Percentiles rank a stretch among this genome's conserved stretches.
Evolutionary conservation across 1,140 invertebrate species (phyloP).

Genomic region (Delia radicum): DNA sequence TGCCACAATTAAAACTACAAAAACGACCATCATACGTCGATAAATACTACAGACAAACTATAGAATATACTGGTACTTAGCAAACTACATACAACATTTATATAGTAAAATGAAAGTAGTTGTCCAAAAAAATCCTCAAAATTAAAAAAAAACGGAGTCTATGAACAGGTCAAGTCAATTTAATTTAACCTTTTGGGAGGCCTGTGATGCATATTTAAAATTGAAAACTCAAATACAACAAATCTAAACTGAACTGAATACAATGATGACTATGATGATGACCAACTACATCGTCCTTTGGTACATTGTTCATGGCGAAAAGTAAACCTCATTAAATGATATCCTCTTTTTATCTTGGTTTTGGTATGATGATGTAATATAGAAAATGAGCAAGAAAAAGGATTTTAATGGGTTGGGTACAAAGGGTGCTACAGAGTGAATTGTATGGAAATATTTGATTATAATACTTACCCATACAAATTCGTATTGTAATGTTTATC

Average conservation of each 20-base stretch:
- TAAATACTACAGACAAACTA: conserved; percentile 19
- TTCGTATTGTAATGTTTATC: background rate
- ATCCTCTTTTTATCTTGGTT: background rate
- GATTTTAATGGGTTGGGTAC: background rate
- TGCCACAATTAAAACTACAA: background rate
- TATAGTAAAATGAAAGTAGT: background rate
- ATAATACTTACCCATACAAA: no score
- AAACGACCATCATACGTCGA: background rate
- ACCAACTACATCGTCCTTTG: no score
- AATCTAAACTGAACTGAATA: background rate
- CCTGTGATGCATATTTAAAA: background rate
- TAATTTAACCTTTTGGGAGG: conserved; percentile 30
- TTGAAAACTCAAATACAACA: background rate
- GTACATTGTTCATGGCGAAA: background rate
- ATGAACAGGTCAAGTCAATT: conserved; percentile 30
- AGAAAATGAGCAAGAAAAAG: background rate
- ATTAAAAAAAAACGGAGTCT: background rate
- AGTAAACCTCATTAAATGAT: conserved; percentile 31
- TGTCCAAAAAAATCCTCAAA: background rate
- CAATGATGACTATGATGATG: conserved; percentile 6
- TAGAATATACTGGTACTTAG: background rate
- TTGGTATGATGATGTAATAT: background rate
- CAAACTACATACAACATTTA: background rate
- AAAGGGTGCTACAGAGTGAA: background rate
- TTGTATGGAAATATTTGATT: background rate